Evolutionary conservation across 92 coral and sea anemone genomes (phyloP), one percentile per base, ranked within the genome.

Genomic region (Porites cylindrica): DNA sequence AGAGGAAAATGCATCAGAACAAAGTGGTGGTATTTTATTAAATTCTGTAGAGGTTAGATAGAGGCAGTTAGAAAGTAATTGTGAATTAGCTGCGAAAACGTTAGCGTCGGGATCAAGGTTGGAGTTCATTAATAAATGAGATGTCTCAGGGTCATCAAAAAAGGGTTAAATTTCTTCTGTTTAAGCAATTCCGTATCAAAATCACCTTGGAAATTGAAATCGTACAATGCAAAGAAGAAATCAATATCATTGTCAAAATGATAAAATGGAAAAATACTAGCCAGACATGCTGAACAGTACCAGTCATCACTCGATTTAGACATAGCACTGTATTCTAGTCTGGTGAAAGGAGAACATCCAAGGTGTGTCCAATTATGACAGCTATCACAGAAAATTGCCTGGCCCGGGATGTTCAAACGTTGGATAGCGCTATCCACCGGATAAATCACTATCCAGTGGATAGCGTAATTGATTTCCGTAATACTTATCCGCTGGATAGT

Each of bases 51-150:
- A 81, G 18, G 81, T 84, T 80, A 87, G 65, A 14, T 79, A 87
- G 70, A 63, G 66, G 59, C 90, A 78, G 16, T 79, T 78, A 51
- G 90, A 86, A 18, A 86, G 90, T 50, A 86, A 13, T 64, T 79
- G 66, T n/a, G 75, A 64, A 66, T 79, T 86, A 52, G 72, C 85
- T 43, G 72, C 56, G 59, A 86, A 78, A 61, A 86, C 51, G 79
- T 78, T 89, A 29, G 79, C 11, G 53, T 89, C 85, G 10, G 84
- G 92, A 65, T 89, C 92, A 76, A 89, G 85, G 72, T 89, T 81
- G 58, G 92, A 81, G 38, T 79, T 86, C 71, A 86, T 18, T 56
- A 86, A 66, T 18, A 26, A 26, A 26, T 26, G 29, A 26, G 29
- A 26, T 26, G 29, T 26, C 29, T 26, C 29, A 26, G n/a, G 29